Evolutionary conservation across 2,797 vertebrate genomes (phyloP).

Genomic region (Distichodus sexfasciatus): DNA sequence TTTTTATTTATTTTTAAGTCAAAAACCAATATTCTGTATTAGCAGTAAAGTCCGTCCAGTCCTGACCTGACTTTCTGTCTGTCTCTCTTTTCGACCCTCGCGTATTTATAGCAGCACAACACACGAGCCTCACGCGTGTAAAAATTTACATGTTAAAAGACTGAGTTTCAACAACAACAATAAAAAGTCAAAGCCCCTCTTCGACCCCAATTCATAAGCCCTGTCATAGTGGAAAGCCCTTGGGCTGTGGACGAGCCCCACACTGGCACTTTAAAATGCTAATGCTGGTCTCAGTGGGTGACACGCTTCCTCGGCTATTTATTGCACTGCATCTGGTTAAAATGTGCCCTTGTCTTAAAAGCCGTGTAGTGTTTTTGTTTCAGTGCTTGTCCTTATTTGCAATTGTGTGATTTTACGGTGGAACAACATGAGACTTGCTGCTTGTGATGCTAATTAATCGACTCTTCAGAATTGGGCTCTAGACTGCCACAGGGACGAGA

Average conservation of each 20-base stretch:
- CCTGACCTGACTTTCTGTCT: neutral
- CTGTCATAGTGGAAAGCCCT: constrained; percentile 44
- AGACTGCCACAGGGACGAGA: too few species aligned
- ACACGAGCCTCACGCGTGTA: constrained; percentile 46
- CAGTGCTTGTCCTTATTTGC: constrained; percentile 69
- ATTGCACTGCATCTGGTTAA: constrained; percentile 73
- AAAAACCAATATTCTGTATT: neutral
- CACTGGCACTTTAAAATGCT: constrained; percentile 56
- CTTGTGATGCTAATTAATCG: constrained; percentile 75
- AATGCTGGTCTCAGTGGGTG: constrained; percentile 61
- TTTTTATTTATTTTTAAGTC: constrained; percentile 26
- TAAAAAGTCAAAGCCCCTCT: constrained; percentile 42
- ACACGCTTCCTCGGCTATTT: constrained; percentile 59
- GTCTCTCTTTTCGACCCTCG: neutral
- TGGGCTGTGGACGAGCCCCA: constrained; percentile 44
- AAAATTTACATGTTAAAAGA: constrained; percentile 64
- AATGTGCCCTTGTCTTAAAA: constrained; percentile 68
- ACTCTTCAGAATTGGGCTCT: constrained; percentile 34
- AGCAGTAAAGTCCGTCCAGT: neutral
- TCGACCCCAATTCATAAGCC: constrained; percentile 37
- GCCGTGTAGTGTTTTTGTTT: constrained; percentile 69
- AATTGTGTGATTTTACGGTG: constrained; percentile 63
- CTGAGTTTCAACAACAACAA: constrained; percentile 21
- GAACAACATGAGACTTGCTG: constrained; percentile 56
- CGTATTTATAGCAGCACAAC: constrained; percentile 28